These are phyloP conservation scores for Theonella swinhoei DNA, from an alignment of 37 sponge, comb jelly and placozoan species.

Conservation along the genomic window DNA sequence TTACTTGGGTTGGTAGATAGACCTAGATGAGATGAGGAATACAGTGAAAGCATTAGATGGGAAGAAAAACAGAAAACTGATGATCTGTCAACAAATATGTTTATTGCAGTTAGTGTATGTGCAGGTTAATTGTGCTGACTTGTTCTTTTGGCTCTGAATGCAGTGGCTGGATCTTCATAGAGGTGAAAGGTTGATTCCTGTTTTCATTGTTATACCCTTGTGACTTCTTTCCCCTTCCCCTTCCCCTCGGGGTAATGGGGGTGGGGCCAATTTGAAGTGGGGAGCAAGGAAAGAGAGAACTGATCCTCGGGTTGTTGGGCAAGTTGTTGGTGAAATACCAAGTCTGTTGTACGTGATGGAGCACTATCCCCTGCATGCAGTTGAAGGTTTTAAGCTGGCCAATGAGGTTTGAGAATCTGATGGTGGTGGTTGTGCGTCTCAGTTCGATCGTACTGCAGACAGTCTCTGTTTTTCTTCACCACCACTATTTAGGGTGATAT, in stretches of 20 bases:
- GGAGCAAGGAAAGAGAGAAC: too few species aligned
- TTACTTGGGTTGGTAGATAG: background rate
- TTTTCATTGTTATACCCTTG: constrained; percentile 32
- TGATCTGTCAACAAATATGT: background rate
- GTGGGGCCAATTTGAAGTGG: too few species aligned
- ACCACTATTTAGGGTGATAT: too few species aligned
- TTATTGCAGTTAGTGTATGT: background rate
- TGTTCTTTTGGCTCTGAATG: constrained; percentile 28
- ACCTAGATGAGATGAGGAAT: background rate
- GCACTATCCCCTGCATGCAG: too few species aligned
- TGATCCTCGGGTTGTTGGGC: background rate
- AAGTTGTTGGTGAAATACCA: constrained; percentile 7
- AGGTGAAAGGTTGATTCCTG: constrained; percentile 49
- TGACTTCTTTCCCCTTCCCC: background rate
- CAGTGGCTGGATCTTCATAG: constrained; percentile 51
- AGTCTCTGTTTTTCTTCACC: too few species aligned
- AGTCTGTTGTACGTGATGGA: constrained; percentile 16
- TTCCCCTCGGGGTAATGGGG: too few species aligned
- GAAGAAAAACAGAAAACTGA: background rate
- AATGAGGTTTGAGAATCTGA: too few species aligned
- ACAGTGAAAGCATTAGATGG: background rate
- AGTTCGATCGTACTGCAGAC: too few species aligned
- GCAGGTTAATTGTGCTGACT: constrained; percentile 9
- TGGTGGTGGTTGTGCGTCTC: too few species aligned
- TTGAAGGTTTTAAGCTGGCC: too few species aligned